A percentile compares a stretch with the other conserved stretches of the same genome.
Evolutionary conservation across 2,113 vertebrate genomes (phyloP).

Genomic region (Ia io): DNA sequence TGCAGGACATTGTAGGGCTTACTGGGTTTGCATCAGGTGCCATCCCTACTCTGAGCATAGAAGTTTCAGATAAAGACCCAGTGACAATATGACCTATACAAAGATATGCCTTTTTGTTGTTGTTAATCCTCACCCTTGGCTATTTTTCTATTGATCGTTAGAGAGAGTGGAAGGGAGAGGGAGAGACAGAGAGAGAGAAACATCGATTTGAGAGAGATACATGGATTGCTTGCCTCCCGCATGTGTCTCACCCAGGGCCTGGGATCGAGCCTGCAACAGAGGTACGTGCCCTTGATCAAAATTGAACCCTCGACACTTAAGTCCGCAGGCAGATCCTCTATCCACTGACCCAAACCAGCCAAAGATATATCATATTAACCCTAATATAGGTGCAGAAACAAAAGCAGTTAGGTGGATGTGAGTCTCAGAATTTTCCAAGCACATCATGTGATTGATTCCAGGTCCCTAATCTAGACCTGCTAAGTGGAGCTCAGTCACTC

Average conservation of each 20-base stretch:
- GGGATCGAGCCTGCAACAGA: too few relatives aligned
- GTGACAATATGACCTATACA: background rate
- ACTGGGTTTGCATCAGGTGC: background rate
- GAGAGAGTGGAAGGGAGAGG: too few relatives aligned
- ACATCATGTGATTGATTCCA: background rate
- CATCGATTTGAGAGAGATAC: too few relatives aligned
- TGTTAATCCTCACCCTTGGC: too few relatives aligned
- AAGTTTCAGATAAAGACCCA: background rate
- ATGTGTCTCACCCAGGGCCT: too few relatives aligned
- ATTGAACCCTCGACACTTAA: too few relatives aligned
- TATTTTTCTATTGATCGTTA: too few relatives aligned
- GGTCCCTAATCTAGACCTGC: background rate
- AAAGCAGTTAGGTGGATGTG: background rate
- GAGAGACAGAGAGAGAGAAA: too few relatives aligned
- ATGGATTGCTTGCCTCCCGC: too few relatives aligned
- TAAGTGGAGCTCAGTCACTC: background rate
- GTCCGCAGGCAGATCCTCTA: too few relatives aligned
- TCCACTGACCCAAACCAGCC: too few relatives aligned
- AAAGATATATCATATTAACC: background rate
- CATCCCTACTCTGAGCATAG: background rate
- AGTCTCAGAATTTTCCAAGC: background rate
- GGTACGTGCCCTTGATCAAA: too few relatives aligned
- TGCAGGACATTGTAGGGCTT: background rate
- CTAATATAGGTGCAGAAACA: background rate
- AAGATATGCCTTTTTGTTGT: background rate